Evolutionary conservation across 2,888 invertebrate genomes (phyloP), one percentile per base, ranked within the genome.

Genomic region (Eupithecia inturbata): DNA sequence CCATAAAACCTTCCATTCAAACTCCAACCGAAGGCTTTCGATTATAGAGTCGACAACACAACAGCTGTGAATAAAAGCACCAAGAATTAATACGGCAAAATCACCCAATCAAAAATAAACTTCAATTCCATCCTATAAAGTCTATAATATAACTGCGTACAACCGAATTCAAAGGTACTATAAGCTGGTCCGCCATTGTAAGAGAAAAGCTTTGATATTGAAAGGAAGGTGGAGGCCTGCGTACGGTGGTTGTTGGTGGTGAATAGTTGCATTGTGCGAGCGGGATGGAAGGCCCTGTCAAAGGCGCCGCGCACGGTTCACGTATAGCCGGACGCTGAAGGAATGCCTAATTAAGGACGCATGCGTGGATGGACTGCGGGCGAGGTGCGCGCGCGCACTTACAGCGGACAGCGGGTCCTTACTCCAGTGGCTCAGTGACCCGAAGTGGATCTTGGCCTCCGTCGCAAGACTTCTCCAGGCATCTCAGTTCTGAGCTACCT

Each of bases 301-400:
- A 94, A 92, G 92, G 86, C 85, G 89, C 93, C 93, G 93, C 90
- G 88, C 85, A 41, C 85, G 81, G 80, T 88, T 92, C 90, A 91
- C 91, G 91, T 89, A 91, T 89, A 87, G 87, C 91, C 93, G 91
- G 92, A 92, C 92, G 93, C 90, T 87, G 84, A 83, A 86, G 90
- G 94, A 94, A 94, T 94, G 92, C 92, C 92, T 94, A 94, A 94
- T 94, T 94, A 93, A 93, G 92, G 89, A 92, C 93, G 93, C 92
- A 94, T 93, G 94, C 92, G 91, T 91, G 92, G 92, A 92, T 91
- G 92, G 92, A 92, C 90, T 87, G 83, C 73, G 77, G 83, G 82
- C 84, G 83, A 85, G 72, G 74, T 7, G 9, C 36, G 62, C 4
- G 78, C 81, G 14, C 67, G 4, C 1, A 78, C 22, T 80, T 72